These are phyloP conservation scores for Thunnus thynnus DNA, from an alignment of 2,113 vertebrate genomes.

Conservation along the genomic window DNA sequence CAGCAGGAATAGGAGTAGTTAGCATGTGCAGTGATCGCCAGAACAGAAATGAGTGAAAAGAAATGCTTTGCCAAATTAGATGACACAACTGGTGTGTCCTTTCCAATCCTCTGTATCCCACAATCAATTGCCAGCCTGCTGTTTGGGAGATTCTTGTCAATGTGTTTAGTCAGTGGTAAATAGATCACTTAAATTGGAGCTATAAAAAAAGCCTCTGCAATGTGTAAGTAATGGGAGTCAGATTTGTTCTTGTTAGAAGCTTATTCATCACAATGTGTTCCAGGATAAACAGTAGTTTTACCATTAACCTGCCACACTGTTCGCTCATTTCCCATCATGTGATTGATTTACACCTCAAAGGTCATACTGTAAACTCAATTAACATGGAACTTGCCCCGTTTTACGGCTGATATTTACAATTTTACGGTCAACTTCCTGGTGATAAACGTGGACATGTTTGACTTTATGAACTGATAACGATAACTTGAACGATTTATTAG, in stretches of 20 bases:
- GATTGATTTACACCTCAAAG: too few species aligned
- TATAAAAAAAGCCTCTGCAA: too few species aligned
- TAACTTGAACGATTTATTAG: not conserved
- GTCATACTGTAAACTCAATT: not conserved
- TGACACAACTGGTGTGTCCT: not conserved
- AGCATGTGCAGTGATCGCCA: slow-evolving; percentile 5
- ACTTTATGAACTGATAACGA: not conserved
- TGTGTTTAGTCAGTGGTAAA: not conserved
- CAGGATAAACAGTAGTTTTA: too few species aligned
- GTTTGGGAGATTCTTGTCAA: too few species aligned
- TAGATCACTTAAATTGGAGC: not conserved
- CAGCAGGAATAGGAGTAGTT: slow-evolving; percentile 22
- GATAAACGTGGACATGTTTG: not conserved
- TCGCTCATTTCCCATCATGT: not conserved
- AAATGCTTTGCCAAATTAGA: not conserved
- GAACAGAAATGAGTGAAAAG: not conserved
- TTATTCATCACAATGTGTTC: not conserved
- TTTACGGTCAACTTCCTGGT: not conserved
- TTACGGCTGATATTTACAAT: not conserved
- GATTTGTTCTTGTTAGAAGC: too few species aligned
- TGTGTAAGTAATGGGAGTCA: too few species aligned
- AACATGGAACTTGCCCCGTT: not conserved
- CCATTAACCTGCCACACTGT: not conserved
- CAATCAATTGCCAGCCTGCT: too few species aligned
- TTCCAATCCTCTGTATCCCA: not conserved